These are phyloP conservation scores for Trichacis sp. DNA, from an alignment of 2,888 invertebrate species.

Conservation along the genomic window DNA sequence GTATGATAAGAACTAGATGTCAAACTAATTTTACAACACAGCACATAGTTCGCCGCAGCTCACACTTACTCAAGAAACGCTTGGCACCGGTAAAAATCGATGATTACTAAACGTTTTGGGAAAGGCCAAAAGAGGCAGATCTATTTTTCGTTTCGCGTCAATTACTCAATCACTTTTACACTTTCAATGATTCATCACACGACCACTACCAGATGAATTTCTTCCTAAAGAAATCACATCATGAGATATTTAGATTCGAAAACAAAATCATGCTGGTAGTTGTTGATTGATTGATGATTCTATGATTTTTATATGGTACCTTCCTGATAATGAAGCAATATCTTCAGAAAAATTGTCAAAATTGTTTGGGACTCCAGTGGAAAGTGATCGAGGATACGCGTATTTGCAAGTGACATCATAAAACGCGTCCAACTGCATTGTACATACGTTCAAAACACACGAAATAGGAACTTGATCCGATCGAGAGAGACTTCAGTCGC, in stretches of 20 bases:
- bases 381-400: slow-evolving; percentile 1
- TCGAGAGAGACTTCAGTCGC: slow-evolving; percentile 36
- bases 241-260: no score
- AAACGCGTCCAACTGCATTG: slow-evolving; percentile 31
- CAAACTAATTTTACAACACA: slow-evolving; percentile 68
- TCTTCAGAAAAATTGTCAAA: no score
- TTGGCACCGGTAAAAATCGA: slow-evolving; percentile 54
- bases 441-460: slow-evolving; percentile 38
- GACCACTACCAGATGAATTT: no score
- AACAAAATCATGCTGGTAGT: no score
- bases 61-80: slow-evolving; percentile 51
- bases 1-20: slow-evolving; percentile 61
- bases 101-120: slow-evolving; percentile 39
- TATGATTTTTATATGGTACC: no score
- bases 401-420: slow-evolving; percentile 2
- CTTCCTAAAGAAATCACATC: no score
- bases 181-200: no score
- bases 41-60: slow-evolving; percentile 66
- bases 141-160: slow-evolving; percentile 32
- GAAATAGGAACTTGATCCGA: slow-evolving; percentile 44
- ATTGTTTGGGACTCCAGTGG: no score
- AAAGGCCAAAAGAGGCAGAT: slow-evolving; percentile 34
- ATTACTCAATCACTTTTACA: slow-evolving; percentile 26
- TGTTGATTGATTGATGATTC: no score
- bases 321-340: no score